Evolutionary conservation across 2,888 invertebrate species (phyloP).

Genomic region (Argynnis bischoffii): DNA sequence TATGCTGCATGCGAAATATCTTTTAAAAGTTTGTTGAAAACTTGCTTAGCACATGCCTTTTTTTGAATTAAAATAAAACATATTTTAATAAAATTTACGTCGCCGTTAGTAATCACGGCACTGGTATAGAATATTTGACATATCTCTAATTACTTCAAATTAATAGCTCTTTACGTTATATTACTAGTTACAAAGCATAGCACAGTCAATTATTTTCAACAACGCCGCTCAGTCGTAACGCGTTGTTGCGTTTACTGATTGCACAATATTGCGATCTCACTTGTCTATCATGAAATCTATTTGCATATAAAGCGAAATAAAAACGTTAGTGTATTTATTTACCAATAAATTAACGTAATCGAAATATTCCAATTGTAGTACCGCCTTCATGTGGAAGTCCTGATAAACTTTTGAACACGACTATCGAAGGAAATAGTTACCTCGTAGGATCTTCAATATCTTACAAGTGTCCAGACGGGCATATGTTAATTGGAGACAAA

Average conservation of each 20-base stretch:
- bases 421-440: slow-evolving; percentile 87
- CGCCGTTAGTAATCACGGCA: too few species aligned
- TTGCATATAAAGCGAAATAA: slow-evolving; percentile 10
- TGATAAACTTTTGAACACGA: slow-evolving; percentile 91
- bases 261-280: slow-evolving; percentile 22
- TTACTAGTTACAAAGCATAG: slow-evolving; percentile 12
- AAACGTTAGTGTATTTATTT: neutral
- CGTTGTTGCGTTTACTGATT: slow-evolving; percentile 24
- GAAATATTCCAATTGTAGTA: slow-evolving; percentile 74
- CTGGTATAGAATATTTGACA: too few species aligned
- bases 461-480: slow-evolving; percentile 92
- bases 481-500: slow-evolving; percentile 88
- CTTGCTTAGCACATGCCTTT: too few species aligned
- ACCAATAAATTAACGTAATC: neutral
- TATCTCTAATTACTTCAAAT: too few species aligned
- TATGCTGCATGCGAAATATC: too few species aligned
- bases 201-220: slow-evolving; percentile 26
- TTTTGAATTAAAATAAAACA: too few species aligned
- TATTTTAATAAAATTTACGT: too few species aligned
- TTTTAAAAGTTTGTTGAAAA: too few species aligned
- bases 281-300: slow-evolving; percentile 1
- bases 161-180: neutral
- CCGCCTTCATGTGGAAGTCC: slow-evolving; percentile 94
- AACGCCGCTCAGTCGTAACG: slow-evolving; percentile 23
- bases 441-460: slow-evolving; percentile 86